Conservation (phyloP, 2,113 vertebrate species). For the Anarrhichthys ocellatus region DNA sequence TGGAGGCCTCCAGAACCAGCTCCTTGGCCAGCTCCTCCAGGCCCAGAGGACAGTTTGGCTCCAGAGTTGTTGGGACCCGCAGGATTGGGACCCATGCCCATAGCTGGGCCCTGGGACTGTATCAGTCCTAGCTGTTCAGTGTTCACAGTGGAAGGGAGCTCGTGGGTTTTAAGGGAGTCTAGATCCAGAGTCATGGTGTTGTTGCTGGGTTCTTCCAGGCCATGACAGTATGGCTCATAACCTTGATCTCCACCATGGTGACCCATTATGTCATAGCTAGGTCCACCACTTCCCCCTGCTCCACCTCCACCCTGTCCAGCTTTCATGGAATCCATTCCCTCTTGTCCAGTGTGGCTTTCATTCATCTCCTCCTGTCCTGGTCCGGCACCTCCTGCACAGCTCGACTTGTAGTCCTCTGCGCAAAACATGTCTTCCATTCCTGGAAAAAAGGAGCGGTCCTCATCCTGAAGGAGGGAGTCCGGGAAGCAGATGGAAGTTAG, state of each 20-base stretch:
- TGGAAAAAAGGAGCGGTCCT: slow-evolving; percentile 93
- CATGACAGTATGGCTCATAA: slow-evolving; percentile 85
- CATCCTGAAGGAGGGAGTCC: slow-evolving; percentile 92
- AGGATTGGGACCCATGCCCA: slow-evolving; percentile 78
- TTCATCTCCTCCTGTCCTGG: slow-evolving; percentile 83
- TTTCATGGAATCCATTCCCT: slow-evolving; percentile 79
- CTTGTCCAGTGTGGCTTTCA: slow-evolving; percentile 74
- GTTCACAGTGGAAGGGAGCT: slow-evolving; percentile 94
- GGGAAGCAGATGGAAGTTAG: slow-evolving; percentile 97
- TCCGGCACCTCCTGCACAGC: slow-evolving; percentile 83
- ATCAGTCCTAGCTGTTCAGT: slow-evolving; percentile 92
- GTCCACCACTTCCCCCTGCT: slow-evolving; percentile 70
- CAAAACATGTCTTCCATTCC: slow-evolving; percentile 99
- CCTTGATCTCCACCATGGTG: slow-evolving; percentile 85
- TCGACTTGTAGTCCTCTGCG: slow-evolving; percentile 89
- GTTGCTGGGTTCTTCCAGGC: slow-evolving; percentile 80
- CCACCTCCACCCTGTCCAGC: slow-evolving; percentile 67
- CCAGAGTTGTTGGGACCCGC: slow-evolving; percentile 76
- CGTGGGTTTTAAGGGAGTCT: slow-evolving; percentile 89
- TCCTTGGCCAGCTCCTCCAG: slow-evolving; percentile 67
- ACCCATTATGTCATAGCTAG: slow-evolving; percentile 86
- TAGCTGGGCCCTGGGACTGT: slow-evolving; percentile 84
- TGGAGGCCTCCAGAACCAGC: slow-evolving; percentile 82
- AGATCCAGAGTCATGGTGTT: slow-evolving; percentile 87
- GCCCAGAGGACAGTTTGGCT: slow-evolving; percentile 76